Evolutionary conservation across 1,140 invertebrate species (phyloP).

Genomic region (Bacillus rossius): DNA sequence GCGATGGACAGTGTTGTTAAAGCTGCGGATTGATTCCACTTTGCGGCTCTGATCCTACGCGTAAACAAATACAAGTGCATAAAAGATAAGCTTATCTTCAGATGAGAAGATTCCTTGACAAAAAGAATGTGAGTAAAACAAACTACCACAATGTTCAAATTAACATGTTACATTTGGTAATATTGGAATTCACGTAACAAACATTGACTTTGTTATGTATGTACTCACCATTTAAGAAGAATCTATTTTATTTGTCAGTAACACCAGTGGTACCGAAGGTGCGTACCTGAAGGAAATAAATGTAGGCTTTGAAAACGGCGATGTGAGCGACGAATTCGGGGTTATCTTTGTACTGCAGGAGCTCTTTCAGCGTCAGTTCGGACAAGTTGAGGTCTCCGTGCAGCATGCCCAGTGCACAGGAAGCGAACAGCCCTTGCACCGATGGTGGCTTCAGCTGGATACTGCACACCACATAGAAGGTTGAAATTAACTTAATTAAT

Average conservation of each 20-base stretch:
- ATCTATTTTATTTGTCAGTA: too few relatives aligned
- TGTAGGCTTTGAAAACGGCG: slow-evolving; percentile 46
- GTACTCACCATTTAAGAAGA: too few relatives aligned
- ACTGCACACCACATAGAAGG: slow-evolving; percentile 33
- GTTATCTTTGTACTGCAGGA: slow-evolving; percentile 45
- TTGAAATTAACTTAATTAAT: too few relatives aligned
- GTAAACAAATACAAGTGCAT: too few relatives aligned
- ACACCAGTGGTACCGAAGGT: too few relatives aligned
- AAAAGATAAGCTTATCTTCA: too few relatives aligned
- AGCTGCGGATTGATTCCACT: slow-evolving; percentile 42
- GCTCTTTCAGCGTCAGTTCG: slow-evolving; percentile 56
- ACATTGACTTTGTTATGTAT: too few relatives aligned
- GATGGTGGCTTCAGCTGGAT: slow-evolving; percentile 54
- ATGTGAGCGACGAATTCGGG: slow-evolving; percentile 46
- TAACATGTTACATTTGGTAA: too few relatives aligned
- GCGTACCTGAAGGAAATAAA: slow-evolving; percentile 32
- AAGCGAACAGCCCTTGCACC: slow-evolving; percentile 56
- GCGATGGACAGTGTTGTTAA: slow-evolving; percentile 47
- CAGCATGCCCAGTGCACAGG: slow-evolving; percentile 60
- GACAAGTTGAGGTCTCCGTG: slow-evolving; percentile 56
- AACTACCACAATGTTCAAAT: too few relatives aligned
- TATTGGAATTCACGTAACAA: too few relatives aligned
- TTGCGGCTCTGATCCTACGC: slow-evolving; percentile 32
- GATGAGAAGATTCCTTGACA: too few relatives aligned
- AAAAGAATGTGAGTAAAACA: too few relatives aligned